A percentile compares a stretch with the other conserved stretches of the same genome.
Conservation (phyloP, 2,797 vertebrate genomes). For the Gymnodraco acuticeps region DNA sequence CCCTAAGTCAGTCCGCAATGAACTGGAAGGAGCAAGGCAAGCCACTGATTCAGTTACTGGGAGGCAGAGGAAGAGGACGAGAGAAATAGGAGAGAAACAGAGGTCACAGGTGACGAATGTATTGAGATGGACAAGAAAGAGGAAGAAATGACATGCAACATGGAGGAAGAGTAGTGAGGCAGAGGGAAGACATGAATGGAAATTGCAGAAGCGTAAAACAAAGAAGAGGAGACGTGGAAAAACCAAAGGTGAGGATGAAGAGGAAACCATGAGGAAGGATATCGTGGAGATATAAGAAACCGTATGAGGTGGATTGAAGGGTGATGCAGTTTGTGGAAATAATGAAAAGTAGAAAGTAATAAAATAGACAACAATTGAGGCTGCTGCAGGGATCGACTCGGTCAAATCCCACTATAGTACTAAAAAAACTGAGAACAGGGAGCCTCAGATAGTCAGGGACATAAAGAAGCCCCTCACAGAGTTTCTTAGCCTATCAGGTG, state of each 20-base stretch:
- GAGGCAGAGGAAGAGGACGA: slow-evolving; percentile 11
- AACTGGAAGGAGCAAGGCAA: slow-evolving; percentile 29
- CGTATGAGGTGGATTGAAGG: slow-evolving; percentile 52
- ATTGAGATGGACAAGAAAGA: neutral
- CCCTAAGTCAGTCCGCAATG: slow-evolving; percentile 30
- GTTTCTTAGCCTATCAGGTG: slow-evolving; percentile 18
- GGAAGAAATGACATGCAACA: slow-evolving; percentile 10
- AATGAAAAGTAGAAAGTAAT: slow-evolving; percentile 38
- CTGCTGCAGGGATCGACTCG: slow-evolving; percentile 33
- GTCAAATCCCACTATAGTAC: slow-evolving; percentile 34
- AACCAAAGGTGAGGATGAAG: slow-evolving; percentile 39
- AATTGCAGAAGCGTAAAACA: slow-evolving; percentile 46
- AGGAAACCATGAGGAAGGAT: slow-evolving; percentile 51
- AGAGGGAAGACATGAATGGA: slow-evolving; percentile 27
- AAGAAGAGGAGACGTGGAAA: slow-evolving; percentile 41
- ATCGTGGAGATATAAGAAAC: slow-evolving; percentile 57
- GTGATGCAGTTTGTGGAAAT: slow-evolving; percentile 40
- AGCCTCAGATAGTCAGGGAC: slow-evolving; percentile 27
- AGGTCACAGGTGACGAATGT: slow-evolving; percentile 21
- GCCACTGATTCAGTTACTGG: slow-evolving; percentile 22
- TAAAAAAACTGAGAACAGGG: slow-evolving; percentile 35
- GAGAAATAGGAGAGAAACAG: slow-evolving; percentile 16
- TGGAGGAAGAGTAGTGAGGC: slow-evolving; percentile 10
- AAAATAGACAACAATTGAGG: slow-evolving; percentile 34
- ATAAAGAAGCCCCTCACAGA: slow-evolving; percentile 27